Base-by-base conservation (phyloP, 2,797 vertebrate species). In the Rallus crepitans region DNA sequence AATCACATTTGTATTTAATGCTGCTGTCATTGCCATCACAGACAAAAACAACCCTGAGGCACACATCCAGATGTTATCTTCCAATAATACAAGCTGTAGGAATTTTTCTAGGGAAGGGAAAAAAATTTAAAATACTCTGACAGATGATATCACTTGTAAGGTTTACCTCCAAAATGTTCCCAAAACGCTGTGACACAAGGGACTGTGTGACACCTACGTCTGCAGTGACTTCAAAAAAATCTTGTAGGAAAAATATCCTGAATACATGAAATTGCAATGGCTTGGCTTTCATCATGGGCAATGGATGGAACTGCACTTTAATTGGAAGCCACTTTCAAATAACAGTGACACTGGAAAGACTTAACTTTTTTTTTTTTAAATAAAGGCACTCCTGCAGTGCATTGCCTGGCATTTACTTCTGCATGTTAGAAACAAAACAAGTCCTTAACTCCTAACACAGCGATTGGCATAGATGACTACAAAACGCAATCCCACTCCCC, bases 271-370 rank as follows among this genome's bases (percentile, higher is more conserved):
- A 93, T 57, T 77, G 88, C 79, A 94, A 84, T n/a, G 20, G n/a
- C 90, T 27, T 66, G 66, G 93, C 91, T 93, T 93, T 84, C 47
- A 88, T 83, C 77, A 71, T 55, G 69, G 63, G 60, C 95, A 94
- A 40, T 56, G 72, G 79, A 75, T 85, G 65, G 35, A 92, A 89
- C n/a, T 64, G 39, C 90, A 86, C 25, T 82, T 83, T 66, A 94
- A 92, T 20, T 80, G 90, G 88, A 94, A 95, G 52, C 35, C 65
- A 48, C 59, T 83, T 80, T 30, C 86, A 83, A 94, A 64, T 66
- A 82, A 35, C 47, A 64, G 56, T 39, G 59, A 63, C 55, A 61
- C 14, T 65, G 80, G 77, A 90, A 82, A 75, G 66, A 71, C 55
- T 30, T 59, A 39, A 48, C 20, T 59, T 9, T 61, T 64, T 82